These are phyloP conservation scores for Syrmaticus mikado DNA, from an alignment of 2,113 vertebrate species.

Conservation along the genomic window DNA sequence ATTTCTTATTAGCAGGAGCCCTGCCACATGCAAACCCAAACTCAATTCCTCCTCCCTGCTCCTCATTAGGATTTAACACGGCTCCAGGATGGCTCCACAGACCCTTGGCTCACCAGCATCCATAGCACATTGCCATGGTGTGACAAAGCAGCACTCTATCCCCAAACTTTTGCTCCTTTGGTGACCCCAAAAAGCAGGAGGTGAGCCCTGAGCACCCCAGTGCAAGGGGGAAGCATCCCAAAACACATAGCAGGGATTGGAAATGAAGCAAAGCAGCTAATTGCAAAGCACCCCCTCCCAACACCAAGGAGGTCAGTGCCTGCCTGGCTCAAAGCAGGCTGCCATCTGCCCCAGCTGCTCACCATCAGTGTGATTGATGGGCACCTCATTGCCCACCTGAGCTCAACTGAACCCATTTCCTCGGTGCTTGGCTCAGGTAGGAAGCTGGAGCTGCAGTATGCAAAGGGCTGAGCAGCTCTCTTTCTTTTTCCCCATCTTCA, in stretches of 20 bases:
- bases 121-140: rapidly evolving
- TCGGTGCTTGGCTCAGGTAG: rapidly evolving
- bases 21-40: neutral
- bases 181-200: rapidly evolving
- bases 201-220: rapidly evolving
- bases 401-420: neutral
- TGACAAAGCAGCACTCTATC: neutral
- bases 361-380: neutral
- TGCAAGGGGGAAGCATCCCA: neutral
- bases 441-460: neutral
- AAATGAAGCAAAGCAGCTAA: neutral
- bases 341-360: rapidly evolving
- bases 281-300: neutral
- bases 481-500: neutral
- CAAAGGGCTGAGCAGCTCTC: neutral
- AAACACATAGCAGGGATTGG: neutral
- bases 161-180: rapidly evolving
- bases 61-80: neutral
- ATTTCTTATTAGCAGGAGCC: neutral
- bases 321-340: neutral
- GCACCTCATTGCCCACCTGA: neutral
- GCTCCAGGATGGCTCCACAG: neutral
- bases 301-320: neutral
- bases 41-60: neutral
- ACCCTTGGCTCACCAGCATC: neutral